Conservation (phyloP, 2,113 vertebrate species). For the Rattus norvegicus region GRCr8 NC_086035.1:50066001-50066500, state of each 20-base stretch:
- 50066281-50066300: neutral
- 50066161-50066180: conserved; percentile 42
- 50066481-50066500: neutral
- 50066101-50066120: conserved; percentile 21
- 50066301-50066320: neutral
- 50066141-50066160: neutral
- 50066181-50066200: neutral
- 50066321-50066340: neutral
- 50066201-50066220: conserved; percentile 1
- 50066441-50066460: conserved; percentile 30
- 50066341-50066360: conserved; percentile 14
- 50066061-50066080: conserved; percentile 8
- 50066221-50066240: conserved; percentile 26
- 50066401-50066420: neutral
- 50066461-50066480: neutral
- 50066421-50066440: neutral
- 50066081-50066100: conserved; percentile 56
- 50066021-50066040: neutral
- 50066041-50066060: conserved; percentile 19
- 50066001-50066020: neutral
- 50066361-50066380: neutral
- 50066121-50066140: conserved; percentile 42
- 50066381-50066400: neutral
- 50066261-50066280: neutral
- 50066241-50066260: conserved; percentile 43